A percentile compares a stretch with the other conserved stretches of the same genome.
Conservation (phyloP, 2,888 invertebrate species). For the Macrophya alboannulata region DNA sequence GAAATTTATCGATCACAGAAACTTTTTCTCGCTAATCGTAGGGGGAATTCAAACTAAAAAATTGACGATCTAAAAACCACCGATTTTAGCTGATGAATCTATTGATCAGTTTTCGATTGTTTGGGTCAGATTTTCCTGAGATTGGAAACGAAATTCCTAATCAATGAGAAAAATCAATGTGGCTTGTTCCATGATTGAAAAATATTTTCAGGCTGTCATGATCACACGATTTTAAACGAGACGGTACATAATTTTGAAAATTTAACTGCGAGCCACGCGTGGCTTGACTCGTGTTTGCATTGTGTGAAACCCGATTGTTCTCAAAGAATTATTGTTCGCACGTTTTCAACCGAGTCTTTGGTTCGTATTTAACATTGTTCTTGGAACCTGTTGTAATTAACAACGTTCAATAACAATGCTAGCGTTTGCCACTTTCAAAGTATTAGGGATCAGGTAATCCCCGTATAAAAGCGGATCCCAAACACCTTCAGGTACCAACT, state of each 20-base stretch:
- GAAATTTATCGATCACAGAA: neutral
- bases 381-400: neutral
- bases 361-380: constrained; percentile 12
- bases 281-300: neutral
- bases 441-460: constrained; percentile 25
- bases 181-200: neutral
- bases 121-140: neutral
- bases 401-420: neutral
- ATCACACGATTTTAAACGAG: neutral
- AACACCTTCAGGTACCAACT: neutral
- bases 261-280: neutral
- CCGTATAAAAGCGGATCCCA: neutral
- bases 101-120: neutral
- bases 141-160: neutral
- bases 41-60: neutral
- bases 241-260: neutral
- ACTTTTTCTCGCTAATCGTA: neutral
- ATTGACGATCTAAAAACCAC: neutral
- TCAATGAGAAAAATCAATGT: neutral
- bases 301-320: neutral
- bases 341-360: neutral
- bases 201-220: neutral
- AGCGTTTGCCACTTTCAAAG: constrained; percentile 4
- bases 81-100: neutral
- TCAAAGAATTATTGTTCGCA: neutral